Evolutionary conservation across 1,140 invertebrate genomes (phyloP), one percentile per base, ranked within the genome.

Genomic region (Pseudomyrmex gracilis): DNA sequence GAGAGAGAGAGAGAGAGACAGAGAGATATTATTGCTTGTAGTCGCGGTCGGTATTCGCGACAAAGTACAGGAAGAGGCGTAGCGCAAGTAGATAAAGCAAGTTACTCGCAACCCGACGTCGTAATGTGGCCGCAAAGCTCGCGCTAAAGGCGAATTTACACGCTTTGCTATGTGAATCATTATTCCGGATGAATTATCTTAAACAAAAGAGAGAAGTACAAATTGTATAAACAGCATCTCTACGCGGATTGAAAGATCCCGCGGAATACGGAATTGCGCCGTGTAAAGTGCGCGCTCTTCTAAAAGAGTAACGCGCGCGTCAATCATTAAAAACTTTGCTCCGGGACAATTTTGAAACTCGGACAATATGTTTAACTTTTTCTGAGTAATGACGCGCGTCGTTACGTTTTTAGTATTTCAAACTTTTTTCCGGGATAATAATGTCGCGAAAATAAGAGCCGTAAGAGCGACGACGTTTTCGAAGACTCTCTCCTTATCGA

Each of bases 41-140:
- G 68, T 82, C 68, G 57, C 17, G 61, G 73, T 64, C 71, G 67
- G 85, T 86, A 77, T 77, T 77, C 80, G 66, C 66, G 60, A 51
- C 73, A 80, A 64, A 57, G 85, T 55, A 73, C 67, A 74, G 87
- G 60, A 88, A 88, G 83, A 66, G 76, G 67, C 77, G 66, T 76
- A 73, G 24, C 67, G 49, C 60, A 34, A 82, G 66, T 88, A 85
- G 83, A 88, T 88, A 88, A 88, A 88, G 71, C 73, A 70, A 85
- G 83, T 82, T 82, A 71, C 60, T 88, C 83, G 70, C 60, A 85
- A 58, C 58, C 83, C 57, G 73, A 74, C 71, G 58, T 86, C 82
- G 51, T 86, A 86, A 83, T 24, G 71, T 53, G 71, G 64, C 53
- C 76, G 55, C 63, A 55, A 34, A 5, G 63, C 17, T 57, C 84